A percentile compares a stretch with the other conserved stretches of the same genome.
Evolutionary conservation across 1,140 invertebrate species (phyloP).

Genomic region (Brachionus asplanchnoidis): DNA sequence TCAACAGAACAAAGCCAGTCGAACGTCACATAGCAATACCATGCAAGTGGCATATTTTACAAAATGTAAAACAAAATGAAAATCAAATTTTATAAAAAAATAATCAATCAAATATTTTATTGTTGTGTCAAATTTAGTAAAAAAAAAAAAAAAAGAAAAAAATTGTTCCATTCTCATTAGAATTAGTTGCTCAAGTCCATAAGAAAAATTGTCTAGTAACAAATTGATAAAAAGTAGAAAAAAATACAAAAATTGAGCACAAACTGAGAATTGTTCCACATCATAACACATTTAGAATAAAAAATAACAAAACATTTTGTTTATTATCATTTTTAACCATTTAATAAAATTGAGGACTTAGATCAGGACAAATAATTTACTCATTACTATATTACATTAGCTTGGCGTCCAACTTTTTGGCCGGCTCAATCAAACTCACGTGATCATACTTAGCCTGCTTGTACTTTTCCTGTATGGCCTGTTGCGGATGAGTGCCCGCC

Average conservation of each 20-base stretch:
- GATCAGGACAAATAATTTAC: slow-evolving; percentile 20
- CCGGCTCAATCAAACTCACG: slow-evolving; percentile 18
- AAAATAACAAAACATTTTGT: neutral
- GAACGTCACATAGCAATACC: neutral
- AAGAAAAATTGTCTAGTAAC: neutral
- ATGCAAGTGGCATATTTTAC: neutral
- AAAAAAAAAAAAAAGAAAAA: no score
- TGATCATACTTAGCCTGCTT: slow-evolving; percentile 66
- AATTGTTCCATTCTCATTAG: neutral
- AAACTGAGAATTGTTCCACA: neutral
- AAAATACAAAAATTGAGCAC: neutral
- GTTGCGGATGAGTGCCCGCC: slow-evolving; percentile 66
- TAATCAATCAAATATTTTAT: slow-evolving; percentile 1
- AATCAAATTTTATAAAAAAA: neutral
- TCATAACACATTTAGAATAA: neutral
- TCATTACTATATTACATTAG: neutral
- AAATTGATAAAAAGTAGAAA: neutral
- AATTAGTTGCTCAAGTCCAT: neutral
- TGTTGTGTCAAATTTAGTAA: neutral
- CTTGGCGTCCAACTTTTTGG: neutral
- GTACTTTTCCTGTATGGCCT: slow-evolving; percentile 79
- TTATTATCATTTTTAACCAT: neutral
- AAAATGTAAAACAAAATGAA: neutral
- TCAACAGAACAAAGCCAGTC: neutral
- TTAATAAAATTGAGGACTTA: slow-evolving; percentile 20